Percentiles rank a stretch among this genome's conserved stretches.
phyloP scores from a whole-genome alignment of 2,113 vertebrate genomes.

The Carlito syrichta region DNA sequence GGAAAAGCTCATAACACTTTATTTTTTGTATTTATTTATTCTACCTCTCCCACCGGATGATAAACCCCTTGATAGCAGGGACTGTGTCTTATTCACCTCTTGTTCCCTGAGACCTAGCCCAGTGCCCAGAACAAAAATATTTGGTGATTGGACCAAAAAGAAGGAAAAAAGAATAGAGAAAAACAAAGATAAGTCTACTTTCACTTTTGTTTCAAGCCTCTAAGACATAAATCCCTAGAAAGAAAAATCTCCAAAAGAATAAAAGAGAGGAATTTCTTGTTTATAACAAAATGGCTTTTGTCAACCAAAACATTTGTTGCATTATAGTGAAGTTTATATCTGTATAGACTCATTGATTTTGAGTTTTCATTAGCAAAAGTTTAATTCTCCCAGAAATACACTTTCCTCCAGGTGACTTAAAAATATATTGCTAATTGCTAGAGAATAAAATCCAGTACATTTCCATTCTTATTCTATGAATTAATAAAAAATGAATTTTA shows the following conservation, averaged over 20 bases:
- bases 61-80: background rate
- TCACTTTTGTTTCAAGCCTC: constrained; percentile 7
- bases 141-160: background rate
- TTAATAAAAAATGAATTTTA: background rate
- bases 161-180: background rate
- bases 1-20: background rate
- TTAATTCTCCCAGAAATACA: background rate
- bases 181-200: background rate
- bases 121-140: constrained; percentile 28
- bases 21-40: background rate
- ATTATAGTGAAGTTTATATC: background rate
- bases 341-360: background rate
- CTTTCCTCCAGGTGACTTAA: background rate
- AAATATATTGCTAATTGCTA: background rate
- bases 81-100: background rate
- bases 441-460: background rate
- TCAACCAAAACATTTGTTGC: background rate
- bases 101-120: background rate
- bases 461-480: background rate
- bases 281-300: background rate
- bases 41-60: background rate
- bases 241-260: background rate
- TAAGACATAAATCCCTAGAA: background rate
- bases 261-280: background rate
- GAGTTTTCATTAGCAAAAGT: background rate